Conservation (phyloP, 2,113 vertebrate species). For the Nibea albiflora region DNA sequence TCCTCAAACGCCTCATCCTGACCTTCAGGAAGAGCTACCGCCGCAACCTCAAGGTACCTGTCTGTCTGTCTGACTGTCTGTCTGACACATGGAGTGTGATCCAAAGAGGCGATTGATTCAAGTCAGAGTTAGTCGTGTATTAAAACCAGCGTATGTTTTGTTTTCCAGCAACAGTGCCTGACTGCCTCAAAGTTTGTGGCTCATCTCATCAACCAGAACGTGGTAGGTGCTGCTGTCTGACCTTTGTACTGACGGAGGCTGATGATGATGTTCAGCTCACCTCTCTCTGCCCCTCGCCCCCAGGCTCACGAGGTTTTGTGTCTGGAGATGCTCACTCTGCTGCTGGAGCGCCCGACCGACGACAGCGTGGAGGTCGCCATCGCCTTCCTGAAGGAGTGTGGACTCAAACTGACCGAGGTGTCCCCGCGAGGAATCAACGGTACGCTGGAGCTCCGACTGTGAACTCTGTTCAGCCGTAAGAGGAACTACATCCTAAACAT, state of each 20-base stretch:
- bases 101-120: too few species aligned
- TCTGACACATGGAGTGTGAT: background rate
- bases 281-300: background rate
- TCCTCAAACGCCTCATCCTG: conserved; percentile 95
- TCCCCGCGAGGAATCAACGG: conserved; percentile 97
- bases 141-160: conserved; percentile 52
- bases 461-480: background rate
- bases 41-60: conserved; percentile 95
- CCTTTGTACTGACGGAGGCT: background rate
- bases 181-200: conserved; percentile 98
- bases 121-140: background rate
- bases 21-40: conserved; percentile 97
- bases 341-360: conserved; percentile 96
- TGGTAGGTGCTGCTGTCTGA: conserved; percentile 83
- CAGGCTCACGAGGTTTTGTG: conserved; percentile 97
- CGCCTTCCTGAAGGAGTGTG: conserved; percentile 97
- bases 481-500: background rate
- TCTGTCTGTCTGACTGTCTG: background rate
- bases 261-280: background rate
- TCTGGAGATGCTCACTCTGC: conserved; percentile 97
- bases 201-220: conserved; percentile 99
- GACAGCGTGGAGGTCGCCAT: conserved; percentile 98
- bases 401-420: conserved; percentile 96
- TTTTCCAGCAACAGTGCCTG: conserved; percentile 95
- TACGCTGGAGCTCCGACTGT: conserved; percentile 54